Conservation (phyloP, 1,140 invertebrate species). For the Condylostylus longicornis region DNA sequence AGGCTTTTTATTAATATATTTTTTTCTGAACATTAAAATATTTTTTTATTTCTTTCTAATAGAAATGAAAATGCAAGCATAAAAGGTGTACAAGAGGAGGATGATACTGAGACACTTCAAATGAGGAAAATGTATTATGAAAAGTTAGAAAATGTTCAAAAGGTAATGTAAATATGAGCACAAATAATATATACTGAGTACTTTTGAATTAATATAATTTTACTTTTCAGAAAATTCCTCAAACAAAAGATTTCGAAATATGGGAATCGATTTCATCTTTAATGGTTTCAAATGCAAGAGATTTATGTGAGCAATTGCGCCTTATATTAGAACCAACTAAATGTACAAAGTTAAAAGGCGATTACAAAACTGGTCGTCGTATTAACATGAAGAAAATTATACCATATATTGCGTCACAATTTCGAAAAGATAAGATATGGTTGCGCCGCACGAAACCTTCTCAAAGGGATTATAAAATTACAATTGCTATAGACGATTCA, state of each 20-base stretch:
- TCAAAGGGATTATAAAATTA: slow-evolving; percentile 91
- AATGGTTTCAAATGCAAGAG: slow-evolving; percentile 46
- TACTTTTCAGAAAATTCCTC: slow-evolving; percentile 11
- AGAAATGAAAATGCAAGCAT: slow-evolving; percentile 25
- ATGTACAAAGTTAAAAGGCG: slow-evolving; percentile 73
- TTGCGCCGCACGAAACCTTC: slow-evolving; percentile 86
- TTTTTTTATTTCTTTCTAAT: slow-evolving; percentile 2
- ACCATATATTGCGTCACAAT: slow-evolving; percentile 96
- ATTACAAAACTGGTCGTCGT: slow-evolving; percentile 90
- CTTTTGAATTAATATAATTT: neutral
- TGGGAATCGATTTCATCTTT: slow-evolving; percentile 28
- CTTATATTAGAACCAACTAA: slow-evolving; percentile 90
- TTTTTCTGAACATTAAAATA: neutral
- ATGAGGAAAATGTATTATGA: slow-evolving; percentile 23
- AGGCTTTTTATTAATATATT: slow-evolving; percentile 10
- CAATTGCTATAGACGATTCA: slow-evolving; percentile 94
- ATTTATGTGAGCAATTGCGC: slow-evolving; percentile 85
- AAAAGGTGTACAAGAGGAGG: slow-evolving; percentile 16
- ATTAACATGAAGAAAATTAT: slow-evolving; percentile 98
- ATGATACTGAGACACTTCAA: slow-evolving; percentile 18
- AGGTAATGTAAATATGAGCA: slow-evolving; percentile 11
- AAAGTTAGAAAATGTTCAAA: slow-evolving; percentile 15
- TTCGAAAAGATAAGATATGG: slow-evolving; percentile 99
- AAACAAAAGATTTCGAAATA: slow-evolving; percentile 25
- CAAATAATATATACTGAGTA: neutral